Evolutionary conservation across 2,113 vertebrate species (phyloP), one percentile per base, ranked within the genome.

Genomic region (Opisthocomus hoazin): DNA sequence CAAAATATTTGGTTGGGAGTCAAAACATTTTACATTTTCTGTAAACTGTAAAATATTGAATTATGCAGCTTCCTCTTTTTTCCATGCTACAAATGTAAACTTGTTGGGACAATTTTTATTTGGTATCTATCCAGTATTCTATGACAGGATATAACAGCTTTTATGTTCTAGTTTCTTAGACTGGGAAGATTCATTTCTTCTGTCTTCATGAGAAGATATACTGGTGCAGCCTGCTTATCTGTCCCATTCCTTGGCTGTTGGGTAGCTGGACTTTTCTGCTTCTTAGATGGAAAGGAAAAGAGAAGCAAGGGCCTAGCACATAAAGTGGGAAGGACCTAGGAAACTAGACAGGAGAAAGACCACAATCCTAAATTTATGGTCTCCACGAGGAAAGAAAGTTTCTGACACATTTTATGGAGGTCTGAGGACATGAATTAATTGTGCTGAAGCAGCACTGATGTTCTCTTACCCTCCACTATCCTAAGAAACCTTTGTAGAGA

Each of bases 41-140:
- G 84, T 94, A 95, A 97, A 94, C 95, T 95, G 94, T 78, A 92
- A 89, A 95, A 87, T 96, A 89, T 20, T 94, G 89, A 94, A 94
- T 96, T 93, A 94, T 94, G 81, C 84, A 75, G 68, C 71, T 91
- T 80, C 51, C 30, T 80, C 95, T 69, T 75, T 87, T 90, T 81
- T 21, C 65, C 41, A 41, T 63, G 60, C 29, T 84, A 43, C 77
- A 91, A 92, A 91, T 84, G 23, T 73, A 89, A 86, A 88, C 41
- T 75, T 51, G 61, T 56, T 81, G 75, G n/a, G 60, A 90, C 51
- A 46, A 50, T 79, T 89, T 93, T 89, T 83, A 36, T 81, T 93
- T 75, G 37, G 43, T 95, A 24, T 68, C 66, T 78, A 32, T 87
- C 88, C 89, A 81, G 36, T 81, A 87, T 94, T 91, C 77, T 87